Evolutionary conservation across 2,113 vertebrate genomes (phyloP).

Genomic region (Conger conger): DNA sequence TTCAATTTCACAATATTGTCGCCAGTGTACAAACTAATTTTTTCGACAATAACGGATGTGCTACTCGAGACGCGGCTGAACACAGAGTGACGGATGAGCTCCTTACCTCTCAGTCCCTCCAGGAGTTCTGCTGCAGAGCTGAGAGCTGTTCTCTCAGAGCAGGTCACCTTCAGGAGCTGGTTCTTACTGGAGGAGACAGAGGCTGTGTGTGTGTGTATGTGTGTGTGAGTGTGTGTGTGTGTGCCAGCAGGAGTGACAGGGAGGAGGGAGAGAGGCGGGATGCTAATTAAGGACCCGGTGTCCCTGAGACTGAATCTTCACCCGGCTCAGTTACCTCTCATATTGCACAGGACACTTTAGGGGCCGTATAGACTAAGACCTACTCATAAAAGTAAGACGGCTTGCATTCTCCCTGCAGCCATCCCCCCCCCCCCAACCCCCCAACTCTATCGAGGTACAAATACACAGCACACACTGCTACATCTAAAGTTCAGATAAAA

Average conservation of each 20-base stretch:
- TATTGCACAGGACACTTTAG: background rate
- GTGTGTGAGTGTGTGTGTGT: too few relatives aligned
- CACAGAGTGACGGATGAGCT: background rate
- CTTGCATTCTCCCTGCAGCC: background rate
- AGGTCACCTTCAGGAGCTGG: slow-evolving; percentile 8
- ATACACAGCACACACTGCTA: background rate
- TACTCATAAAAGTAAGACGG: background rate
- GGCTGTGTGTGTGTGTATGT: background rate
- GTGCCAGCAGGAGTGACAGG: slow-evolving; percentile 19
- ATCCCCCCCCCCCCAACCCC: background rate
- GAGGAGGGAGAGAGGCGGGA: slow-evolving; percentile 7
- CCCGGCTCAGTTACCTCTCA: background rate
- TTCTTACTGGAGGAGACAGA: background rate
- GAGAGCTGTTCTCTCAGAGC: slow-evolving; percentile 12
- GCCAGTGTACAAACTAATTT: too few relatives aligned
- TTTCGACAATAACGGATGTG: too few relatives aligned
- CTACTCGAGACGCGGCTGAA: too few relatives aligned
- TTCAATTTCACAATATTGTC: too few relatives aligned
- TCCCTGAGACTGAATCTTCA: too few relatives aligned
- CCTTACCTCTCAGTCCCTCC: slow-evolving; percentile 10
- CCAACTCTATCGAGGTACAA: background rate
- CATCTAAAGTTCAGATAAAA: background rate
- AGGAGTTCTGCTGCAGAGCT: slow-evolving; percentile 1
- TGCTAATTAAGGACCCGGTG: slow-evolving; percentile 10
- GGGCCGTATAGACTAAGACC: background rate